Conservation (phyloP, 2,797 vertebrate genomes). For the Amphiprion clarkii region DNA sequence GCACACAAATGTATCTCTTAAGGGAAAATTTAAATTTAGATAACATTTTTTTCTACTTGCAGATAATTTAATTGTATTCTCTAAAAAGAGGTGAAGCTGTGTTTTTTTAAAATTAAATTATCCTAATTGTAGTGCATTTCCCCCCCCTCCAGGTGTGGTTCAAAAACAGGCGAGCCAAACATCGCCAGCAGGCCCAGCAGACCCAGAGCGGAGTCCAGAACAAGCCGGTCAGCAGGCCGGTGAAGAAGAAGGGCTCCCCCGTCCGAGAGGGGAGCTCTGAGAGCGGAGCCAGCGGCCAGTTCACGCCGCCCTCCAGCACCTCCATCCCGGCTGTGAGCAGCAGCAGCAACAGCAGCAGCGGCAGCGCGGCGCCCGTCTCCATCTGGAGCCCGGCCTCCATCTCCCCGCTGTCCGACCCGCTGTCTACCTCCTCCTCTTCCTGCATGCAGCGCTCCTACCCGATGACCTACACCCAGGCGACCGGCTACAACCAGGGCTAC, state of each 20-base stretch:
- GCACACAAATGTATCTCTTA: not conserved
- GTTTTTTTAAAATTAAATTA: not conserved
- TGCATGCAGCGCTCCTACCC: slow-evolving; percentile 99
- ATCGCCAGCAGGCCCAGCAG: slow-evolving; percentile 90
- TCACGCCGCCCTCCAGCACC: slow-evolving; percentile 92
- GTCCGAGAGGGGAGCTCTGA: slow-evolving; percentile 92
- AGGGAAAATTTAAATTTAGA: no score
- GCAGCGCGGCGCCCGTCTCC: slow-evolving; percentile 92
- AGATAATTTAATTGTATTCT: not conserved
- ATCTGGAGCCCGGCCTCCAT: slow-evolving; percentile 99
- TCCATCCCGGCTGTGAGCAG: slow-evolving; percentile 89
- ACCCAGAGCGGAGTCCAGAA: slow-evolving; percentile 90
- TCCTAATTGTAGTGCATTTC: not conserved
- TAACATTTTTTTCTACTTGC: no score
- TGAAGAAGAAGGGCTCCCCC: slow-evolving; percentile 94
- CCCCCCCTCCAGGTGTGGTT: slow-evolving; percentile 92
- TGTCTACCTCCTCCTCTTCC: slow-evolving; percentile 92
- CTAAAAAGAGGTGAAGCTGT: not conserved
- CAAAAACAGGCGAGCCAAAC: slow-evolving; percentile 96
- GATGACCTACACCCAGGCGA: slow-evolving; percentile 95
- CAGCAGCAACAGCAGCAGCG: slow-evolving; percentile 90
- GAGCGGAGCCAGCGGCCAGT: slow-evolving; percentile 92
- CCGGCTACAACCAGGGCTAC: slow-evolving; percentile 96
- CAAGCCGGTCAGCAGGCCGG: slow-evolving; percentile 87
- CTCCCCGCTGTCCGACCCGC: slow-evolving; percentile 93